Base-by-base conservation (phyloP, 1,140 invertebrate genomes). In the Stegodyphus mimosarum region DNA sequence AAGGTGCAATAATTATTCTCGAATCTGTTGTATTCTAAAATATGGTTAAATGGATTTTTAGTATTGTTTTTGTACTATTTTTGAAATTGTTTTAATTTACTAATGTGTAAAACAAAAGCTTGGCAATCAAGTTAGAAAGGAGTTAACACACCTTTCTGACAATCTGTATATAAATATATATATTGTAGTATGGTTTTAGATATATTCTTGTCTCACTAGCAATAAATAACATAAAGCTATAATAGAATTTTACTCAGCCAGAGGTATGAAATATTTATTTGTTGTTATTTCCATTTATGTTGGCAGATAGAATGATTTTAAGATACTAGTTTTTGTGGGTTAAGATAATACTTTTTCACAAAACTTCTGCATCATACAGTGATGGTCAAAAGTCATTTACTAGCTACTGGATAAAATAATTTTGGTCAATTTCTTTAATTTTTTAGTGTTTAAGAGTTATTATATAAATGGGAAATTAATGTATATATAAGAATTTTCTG, bases 121-220 rank as follows among this genome's bases (percentile, higher is more conserved):
- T 33, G 81, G 81, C 81, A 84, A 84, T 84, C 81, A 84, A 55
- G 81, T 76, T 84, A 84, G 73, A 84, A 76, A 67, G 81, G 73
- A 76, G 70, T 69, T 17, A 67, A 13, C 76, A 48, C 74, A 15
- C 33, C 73, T 51, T 75, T 84, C 81, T 84, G 76, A 73, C 81
- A 84, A 63, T 67, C 53, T 75, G 72, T 84, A 84, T 18, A 84
- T 84, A 84, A 11, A 48, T 49, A 17, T 17, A 17, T 17, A 13
- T 69, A 69, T 69, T 18, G 9, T 18, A 69, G 66, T 69, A 69
- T 69, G 17, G 18, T 33, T 33, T 33, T 33, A 33, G 3, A 1
- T 33, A 60, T 11, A 60, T 60, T 60, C 0, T 9, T 60, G 9
- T 15, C 9, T 60, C 9, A 11, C 9, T 60, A 60, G 55, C 55